Conservation (phyloP, 2,113 vertebrate genomes). For the Octodon degus region DNA sequence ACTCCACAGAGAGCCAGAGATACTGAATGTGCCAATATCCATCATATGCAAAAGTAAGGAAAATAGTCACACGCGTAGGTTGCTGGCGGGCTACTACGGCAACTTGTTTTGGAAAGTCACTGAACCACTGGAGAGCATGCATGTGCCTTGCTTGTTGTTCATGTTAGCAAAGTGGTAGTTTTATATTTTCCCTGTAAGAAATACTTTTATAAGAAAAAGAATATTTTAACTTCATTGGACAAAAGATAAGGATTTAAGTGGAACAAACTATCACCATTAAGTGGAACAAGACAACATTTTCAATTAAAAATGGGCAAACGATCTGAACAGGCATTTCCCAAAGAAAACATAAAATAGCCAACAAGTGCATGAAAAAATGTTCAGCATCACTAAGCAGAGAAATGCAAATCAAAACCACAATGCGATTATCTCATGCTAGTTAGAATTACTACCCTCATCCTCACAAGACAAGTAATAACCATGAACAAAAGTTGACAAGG, state of each 20-base stretch:
- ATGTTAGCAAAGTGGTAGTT: background rate
- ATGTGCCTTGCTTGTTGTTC: background rate
- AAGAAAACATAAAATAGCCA: background rate
- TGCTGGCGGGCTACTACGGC: too few relatives aligned
- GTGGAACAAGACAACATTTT: background rate
- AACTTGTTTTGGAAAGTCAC: background rate
- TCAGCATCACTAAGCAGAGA: background rate
- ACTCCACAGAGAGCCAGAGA: background rate
- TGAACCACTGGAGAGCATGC: background rate
- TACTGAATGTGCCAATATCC: background rate
- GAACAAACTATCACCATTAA: background rate
- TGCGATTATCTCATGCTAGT: background rate
- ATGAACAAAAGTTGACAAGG: too few relatives aligned
- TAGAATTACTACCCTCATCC: background rate
- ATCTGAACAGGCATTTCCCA: background rate
- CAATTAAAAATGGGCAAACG: background rate
- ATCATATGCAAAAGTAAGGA: background rate
- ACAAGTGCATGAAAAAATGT: background rate
- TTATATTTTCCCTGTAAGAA: background rate
- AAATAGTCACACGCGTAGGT: fast-evolving
- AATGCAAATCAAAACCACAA: background rate
- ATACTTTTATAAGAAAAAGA: background rate
- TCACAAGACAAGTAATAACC: background rate
- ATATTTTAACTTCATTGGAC: background rate
- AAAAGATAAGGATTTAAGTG: background rate